Conservation (phyloP, 2,888 invertebrate species). For the Ochropacha duplaris region DNA sequence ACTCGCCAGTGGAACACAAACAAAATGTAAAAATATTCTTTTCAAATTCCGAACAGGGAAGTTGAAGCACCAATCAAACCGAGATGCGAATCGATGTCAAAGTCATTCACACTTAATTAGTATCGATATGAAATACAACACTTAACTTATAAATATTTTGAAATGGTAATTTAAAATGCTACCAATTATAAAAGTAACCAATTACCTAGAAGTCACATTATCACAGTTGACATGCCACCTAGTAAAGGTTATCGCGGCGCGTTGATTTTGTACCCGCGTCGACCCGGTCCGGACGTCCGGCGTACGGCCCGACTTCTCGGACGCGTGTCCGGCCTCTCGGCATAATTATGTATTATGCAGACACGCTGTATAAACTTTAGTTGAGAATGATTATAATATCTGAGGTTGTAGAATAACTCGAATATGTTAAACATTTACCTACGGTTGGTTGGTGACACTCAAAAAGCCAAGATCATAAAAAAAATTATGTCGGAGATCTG, state of each 20-base stretch:
- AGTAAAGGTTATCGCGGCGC: slow-evolving; percentile 19
- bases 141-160: too few relatives aligned
- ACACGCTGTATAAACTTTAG: background rate
- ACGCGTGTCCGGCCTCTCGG: slow-evolving; percentile 16
- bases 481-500: too few relatives aligned
- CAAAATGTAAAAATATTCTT: background rate
- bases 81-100: slow-evolving; percentile 5
- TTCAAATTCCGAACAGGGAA: background rate
- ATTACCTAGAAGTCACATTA: slow-evolving; percentile 6
- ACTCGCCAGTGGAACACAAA: slow-evolving; percentile 11
- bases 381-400: background rate
- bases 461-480: too few relatives aligned
- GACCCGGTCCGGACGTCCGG: slow-evolving; percentile 24
- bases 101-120: background rate
- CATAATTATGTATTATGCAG: slow-evolving; percentile 13
- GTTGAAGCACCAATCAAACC: background rate
- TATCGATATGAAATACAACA: too few relatives aligned
- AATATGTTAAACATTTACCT: background rate
- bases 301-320: slow-evolving; percentile 7
- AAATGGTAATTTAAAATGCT: too few relatives aligned
- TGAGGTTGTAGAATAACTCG: background rate
- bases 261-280: slow-evolving; percentile 25
- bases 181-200: too few relatives aligned
- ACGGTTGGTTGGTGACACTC: too few relatives aligned
- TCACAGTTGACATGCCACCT: slow-evolving; percentile 11